phyloP scores from a whole-genome alignment of 2,888 invertebrate genomes.

The Epinotia brunnichana region DNA sequence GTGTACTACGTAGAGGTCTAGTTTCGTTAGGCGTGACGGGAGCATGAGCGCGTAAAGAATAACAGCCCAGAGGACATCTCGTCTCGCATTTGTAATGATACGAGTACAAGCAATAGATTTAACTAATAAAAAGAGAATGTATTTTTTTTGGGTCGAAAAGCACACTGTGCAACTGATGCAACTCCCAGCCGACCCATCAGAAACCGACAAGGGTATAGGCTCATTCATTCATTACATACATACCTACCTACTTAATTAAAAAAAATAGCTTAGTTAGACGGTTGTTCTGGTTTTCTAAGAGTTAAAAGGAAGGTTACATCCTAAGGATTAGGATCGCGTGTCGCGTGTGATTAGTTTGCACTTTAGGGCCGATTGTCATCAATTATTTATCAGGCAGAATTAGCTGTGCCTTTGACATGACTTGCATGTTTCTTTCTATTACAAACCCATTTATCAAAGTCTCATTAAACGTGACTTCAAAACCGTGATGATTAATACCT shows the following conservation, averaged over 20 bases:
- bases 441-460: slow-evolving; percentile 4
- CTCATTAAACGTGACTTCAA: not conserved
- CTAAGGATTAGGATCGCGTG: slow-evolving; percentile 4
- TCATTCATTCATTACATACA: no score
- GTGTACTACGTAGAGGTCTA: no score
- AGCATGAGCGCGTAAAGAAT: no score
- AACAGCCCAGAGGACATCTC: no score
- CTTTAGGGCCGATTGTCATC: slow-evolving; percentile 6
- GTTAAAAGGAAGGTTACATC: not conserved
- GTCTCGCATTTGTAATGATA: no score
- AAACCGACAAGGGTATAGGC: no score
- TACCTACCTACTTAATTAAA: not conserved
- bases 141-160: no score
- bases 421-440: slow-evolving; percentile 9
- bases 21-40: no score
- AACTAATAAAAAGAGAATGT: no score
- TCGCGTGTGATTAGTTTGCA: not conserved
- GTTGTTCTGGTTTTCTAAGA: not conserved
- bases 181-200: no score
- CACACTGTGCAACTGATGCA: no score
- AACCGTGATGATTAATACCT: not conserved
- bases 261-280: not conserved
- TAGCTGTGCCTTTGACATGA: slow-evolving; percentile 9
- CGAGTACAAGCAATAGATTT: no score
- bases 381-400: slow-evolving; percentile 22